Conservation (phyloP, 35 echinoderm and acorn worm genomes). For the Apostichopus parvimensis region DNA sequence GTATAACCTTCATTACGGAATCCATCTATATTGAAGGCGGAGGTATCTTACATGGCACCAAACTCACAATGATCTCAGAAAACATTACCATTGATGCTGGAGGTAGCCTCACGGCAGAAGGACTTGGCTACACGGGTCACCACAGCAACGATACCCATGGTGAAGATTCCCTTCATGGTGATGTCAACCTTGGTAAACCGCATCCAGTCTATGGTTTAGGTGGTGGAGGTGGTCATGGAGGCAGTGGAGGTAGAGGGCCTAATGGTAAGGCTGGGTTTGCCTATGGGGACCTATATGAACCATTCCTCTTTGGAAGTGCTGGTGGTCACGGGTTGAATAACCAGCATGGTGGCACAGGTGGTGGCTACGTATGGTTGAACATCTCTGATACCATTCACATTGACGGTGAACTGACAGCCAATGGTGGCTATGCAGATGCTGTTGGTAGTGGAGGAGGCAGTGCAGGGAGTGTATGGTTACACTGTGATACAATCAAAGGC, state of each 20-base stretch:
- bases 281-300: constrained; percentile 92
- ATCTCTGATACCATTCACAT: constrained; percentile 76
- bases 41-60: constrained; percentile 78
- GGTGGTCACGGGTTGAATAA: constrained; percentile 53
- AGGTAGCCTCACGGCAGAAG: constrained; percentile 75
- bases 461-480: constrained; percentile 85
- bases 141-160: constrained; percentile 90
- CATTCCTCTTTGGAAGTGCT: constrained; percentile 88
- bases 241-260: constrained; percentile 75
- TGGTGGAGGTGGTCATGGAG: constrained; percentile 87
- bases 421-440: constrained; percentile 74
- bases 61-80: constrained; percentile 62
- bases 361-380: constrained; percentile 90
- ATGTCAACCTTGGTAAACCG: constrained; percentile 84
- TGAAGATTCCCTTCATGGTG: constrained; percentile 76
- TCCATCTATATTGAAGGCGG: constrained; percentile 79
- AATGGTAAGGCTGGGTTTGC: constrained; percentile 68
- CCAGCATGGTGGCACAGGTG: constrained; percentile 68
- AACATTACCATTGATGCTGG: constrained; percentile 92
- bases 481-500: constrained; percentile 78
- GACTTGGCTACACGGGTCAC: constrained; percentile 60
- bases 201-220: constrained; percentile 44
- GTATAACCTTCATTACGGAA: constrained; percentile 74
- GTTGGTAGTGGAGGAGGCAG: constrained; percentile 83
- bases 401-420: constrained; percentile 90